Conservation (phyloP, 2,797 vertebrate species). For the Gallinago solitaria region DNA sequence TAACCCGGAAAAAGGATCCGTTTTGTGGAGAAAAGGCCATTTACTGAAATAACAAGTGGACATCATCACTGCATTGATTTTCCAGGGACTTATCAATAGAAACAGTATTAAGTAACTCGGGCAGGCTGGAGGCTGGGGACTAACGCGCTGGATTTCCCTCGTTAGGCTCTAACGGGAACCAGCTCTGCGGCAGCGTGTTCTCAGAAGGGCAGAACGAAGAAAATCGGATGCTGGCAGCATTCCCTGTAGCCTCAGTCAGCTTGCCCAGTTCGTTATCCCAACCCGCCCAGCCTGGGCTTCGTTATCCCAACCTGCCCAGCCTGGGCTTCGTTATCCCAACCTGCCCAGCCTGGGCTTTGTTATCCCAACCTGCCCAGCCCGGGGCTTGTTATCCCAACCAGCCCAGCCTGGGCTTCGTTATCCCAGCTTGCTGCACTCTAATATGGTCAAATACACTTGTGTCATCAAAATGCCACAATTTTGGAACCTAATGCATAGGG, state of each 20-base stretch:
- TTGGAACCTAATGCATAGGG: not conserved
- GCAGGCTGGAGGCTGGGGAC: not conserved
- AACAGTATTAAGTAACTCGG: not conserved
- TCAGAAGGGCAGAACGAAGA: not conserved
- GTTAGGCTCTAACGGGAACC: not conserved
- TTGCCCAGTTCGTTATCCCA: not conserved
- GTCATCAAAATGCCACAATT: not conserved
- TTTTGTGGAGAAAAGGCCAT: not conserved
- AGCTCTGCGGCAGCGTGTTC: fast-evolving
- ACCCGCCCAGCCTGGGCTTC: too few relatives aligned
- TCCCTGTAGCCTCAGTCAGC: fast-evolving
- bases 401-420: too few relatives aligned
- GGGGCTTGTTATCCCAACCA: too few relatives aligned
- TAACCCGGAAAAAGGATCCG: not conserved
- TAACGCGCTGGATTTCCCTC: not conserved
- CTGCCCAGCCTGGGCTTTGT: not conserved
- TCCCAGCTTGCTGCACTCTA: fast-evolving
- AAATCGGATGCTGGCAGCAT: fast-evolving
- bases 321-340: too few relatives aligned
- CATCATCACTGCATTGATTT: not conserved
- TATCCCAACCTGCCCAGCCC: too few relatives aligned
- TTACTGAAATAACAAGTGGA: not conserved
- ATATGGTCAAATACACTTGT: fast-evolving
- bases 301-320: fast-evolving
- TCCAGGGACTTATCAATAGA: not conserved